Evolutionary conservation across 2,797 vertebrate species (phyloP), one percentile per base, ranked within the genome.

Genomic region (Muscicapa comitata): DNA sequence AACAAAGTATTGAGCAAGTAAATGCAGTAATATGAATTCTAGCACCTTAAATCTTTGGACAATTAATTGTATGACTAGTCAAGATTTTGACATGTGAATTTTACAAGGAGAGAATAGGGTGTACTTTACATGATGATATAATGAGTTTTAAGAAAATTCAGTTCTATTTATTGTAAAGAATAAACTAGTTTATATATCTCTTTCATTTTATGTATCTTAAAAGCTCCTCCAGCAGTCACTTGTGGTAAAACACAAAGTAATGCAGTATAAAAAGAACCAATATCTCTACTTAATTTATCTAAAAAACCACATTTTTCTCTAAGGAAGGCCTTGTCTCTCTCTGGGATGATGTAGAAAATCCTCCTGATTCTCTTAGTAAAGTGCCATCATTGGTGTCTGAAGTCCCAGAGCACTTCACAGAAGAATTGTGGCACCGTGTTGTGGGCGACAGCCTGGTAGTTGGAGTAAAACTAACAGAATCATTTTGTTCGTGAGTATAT

Each of bases 311-410:
- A 5, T 96, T 96, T 96, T 95, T 88, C 88, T 94, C 6, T 87
- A 96, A 99, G 99, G 99, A 98, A 96, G 97, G 97, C 82, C 98
- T 99, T 88, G 96, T 98, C 78, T 98, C 98, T 97, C 98, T 99
- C 89, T 99, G 98, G 98, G 98, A 99, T 96, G 97, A 98, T 54
- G 97, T 97, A 88, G 98, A 98, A 88, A 97, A 98, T 83, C 96
- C 96, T 59, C 55, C 88, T 79, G 78, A 31, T 79, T 90, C 80
- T 78, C 92, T 76, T 75, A 59, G 63, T 72, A 83, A 95, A 83
- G 94, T 98, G 62, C 62, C 89, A 55, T 42, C 67, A 23, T 78
- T 94, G 79, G 94, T 83, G 0, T 78, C 96, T 96, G 63, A 96
- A 86, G 93, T 95, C 84, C 95, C 97, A 93, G 97, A 98, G 79